phyloP scores from a whole-genome alignment of 2,113 vertebrate genomes.

The Gymnogyps californianus region DNA sequence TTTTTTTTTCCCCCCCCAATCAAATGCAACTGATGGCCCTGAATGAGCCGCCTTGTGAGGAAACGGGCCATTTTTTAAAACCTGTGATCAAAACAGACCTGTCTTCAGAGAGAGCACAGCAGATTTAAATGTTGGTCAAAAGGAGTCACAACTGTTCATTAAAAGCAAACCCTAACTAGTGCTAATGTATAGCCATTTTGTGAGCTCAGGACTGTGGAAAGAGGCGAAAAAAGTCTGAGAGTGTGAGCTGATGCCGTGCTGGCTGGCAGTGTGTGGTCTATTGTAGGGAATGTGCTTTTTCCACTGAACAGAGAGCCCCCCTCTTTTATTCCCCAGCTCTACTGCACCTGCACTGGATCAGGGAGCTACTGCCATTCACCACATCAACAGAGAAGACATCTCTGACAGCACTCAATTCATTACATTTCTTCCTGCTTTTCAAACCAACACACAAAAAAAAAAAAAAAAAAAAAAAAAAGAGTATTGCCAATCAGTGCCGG shows the following conservation, averaged over 20 bases:
- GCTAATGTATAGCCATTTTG: constrained; percentile 81
- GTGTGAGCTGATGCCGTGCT: constrained; percentile 90
- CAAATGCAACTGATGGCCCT: constrained; percentile 1
- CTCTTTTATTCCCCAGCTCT: constrained; percentile 76
- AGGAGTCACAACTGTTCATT: constrained; percentile 78
- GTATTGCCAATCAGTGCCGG: constrained; percentile 72
- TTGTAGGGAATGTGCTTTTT: constrained; percentile 87
- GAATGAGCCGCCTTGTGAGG: constrained; percentile 12
- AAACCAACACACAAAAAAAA: constrained; percentile 69
- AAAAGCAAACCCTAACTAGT: constrained; percentile 72
- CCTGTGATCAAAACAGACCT: constrained; percentile 63
- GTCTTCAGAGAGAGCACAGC: constrained; percentile 54
- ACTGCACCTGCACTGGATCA: constrained; percentile 96
- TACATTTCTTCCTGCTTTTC: constrained; percentile 86
- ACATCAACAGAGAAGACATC: constrained; percentile 85
- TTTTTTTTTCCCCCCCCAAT: background rate
- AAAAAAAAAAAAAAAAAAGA: constrained; percentile 35
- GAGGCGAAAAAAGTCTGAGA: constrained; percentile 70
- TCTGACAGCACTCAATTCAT: constrained; percentile 92
- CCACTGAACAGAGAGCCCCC: constrained; percentile 77
- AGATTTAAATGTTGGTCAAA: constrained; percentile 73
- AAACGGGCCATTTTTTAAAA: constrained; percentile 48
- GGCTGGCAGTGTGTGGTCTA: constrained; percentile 98
- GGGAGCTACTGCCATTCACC: constrained; percentile 92
- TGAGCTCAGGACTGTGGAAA: constrained; percentile 76